Conservation (phyloP, 2,888 invertebrate genomes). For the Seira musarum region DNA sequence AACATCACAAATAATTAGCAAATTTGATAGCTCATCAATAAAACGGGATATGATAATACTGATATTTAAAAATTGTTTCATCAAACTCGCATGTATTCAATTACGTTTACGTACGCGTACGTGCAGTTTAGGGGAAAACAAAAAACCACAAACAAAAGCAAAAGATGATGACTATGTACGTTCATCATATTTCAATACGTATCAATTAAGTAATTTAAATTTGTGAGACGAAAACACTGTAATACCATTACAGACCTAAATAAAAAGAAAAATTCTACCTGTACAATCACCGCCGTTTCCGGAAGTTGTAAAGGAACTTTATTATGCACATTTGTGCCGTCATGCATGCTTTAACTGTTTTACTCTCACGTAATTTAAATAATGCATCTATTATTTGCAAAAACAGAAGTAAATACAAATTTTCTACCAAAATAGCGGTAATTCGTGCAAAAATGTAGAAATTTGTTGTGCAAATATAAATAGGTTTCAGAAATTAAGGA, state of each 20-base stretch:
- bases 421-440: background rate
- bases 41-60: background rate
- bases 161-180: background rate
- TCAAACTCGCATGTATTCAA: no score
- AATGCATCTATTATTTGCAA: conserved; percentile 10
- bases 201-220: conserved; percentile 51
- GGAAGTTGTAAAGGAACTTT: conserved; percentile 9
- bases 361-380: conserved; percentile 13
- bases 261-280: background rate
- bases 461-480: background rate
- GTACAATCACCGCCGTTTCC: background rate
- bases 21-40: background rate
- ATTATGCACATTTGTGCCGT: background rate
- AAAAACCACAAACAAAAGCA: background rate
- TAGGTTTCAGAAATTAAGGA: background rate
- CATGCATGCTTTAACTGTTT: conserved; percentile 9
- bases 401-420: background rate
- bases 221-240: conserved; percentile 25
- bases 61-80: background rate
- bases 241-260: conserved; percentile 24
- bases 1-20: background rate
- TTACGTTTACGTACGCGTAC: no score
- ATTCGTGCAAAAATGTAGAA: background rate
- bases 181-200: background rate
- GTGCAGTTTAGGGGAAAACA: no score